phyloP scores from a whole-genome alignment of 2,888 invertebrate genomes.

The Baccha elongata region DNA sequence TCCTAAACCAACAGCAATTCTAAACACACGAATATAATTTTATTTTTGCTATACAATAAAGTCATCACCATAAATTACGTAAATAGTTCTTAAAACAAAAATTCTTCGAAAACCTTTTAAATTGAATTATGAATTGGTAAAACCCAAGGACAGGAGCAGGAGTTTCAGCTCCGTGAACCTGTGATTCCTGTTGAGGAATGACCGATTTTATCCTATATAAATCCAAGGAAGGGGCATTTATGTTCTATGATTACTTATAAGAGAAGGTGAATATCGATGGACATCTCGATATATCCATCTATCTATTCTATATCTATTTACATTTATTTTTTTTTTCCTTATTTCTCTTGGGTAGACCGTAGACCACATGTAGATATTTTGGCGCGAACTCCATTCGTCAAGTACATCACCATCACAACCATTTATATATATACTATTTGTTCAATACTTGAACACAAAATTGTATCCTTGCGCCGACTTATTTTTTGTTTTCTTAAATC shows the following conservation, averaged over 20 bases:
- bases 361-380: constrained; percentile 59
- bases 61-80: constrained; percentile 19
- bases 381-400: constrained; percentile 65
- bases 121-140: constrained; percentile 8
- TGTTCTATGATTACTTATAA: constrained; percentile 1
- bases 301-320: background rate
- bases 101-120: constrained; percentile 17
- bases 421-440: background rate
- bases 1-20: background rate
- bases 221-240: background rate
- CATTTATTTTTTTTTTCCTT: constrained; percentile 25
- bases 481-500: constrained; percentile 14
- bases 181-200: constrained; percentile 48
- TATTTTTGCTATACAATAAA: background rate
- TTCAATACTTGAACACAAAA: constrained; percentile 25
- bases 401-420: constrained; percentile 15
- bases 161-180: constrained; percentile 40
- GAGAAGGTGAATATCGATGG: constrained; percentile 16
- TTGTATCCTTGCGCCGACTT: constrained; percentile 44
- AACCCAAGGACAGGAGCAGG: background rate
- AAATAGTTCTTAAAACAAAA: constrained; percentile 7
- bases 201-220: constrained; percentile 1
- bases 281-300: background rate
- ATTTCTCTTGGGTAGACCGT: constrained; percentile 37
- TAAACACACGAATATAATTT: background rate